A percentile compares a stretch with the other conserved stretches of the same genome.
These are phyloP conservation scores for Machimus atricapillus DNA, from an alignment of 2,888 invertebrate genomes.

Conservation along the genomic window DNA sequence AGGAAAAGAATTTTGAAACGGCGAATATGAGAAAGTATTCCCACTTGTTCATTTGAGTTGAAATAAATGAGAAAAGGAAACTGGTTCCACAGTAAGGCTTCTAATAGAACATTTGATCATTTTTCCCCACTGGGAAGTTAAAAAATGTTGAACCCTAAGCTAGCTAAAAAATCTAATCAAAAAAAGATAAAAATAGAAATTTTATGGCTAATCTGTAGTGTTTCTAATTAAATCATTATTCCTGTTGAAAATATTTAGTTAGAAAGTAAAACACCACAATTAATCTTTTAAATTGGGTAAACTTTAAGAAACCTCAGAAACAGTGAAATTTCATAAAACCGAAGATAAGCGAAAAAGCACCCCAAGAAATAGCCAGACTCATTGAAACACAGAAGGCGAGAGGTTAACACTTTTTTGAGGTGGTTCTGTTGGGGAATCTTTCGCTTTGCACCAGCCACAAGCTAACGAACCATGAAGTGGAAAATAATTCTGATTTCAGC, in stretches of 20 bases:
- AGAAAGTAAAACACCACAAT: not conserved
- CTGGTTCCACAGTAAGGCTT: too few relatives aligned
- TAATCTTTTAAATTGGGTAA: not conserved
- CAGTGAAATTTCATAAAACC: not conserved
- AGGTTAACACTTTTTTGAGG: conserved; percentile 18
- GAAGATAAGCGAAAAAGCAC: not conserved
- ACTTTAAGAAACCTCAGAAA: not conserved
- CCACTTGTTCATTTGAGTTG: too few relatives aligned
- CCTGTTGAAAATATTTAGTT: not conserved
- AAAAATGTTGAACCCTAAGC: too few relatives aligned
- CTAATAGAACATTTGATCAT: too few relatives aligned
- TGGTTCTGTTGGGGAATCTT: not conserved
- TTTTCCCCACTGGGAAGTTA: too few relatives aligned
- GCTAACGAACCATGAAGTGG: conserved; percentile 25
- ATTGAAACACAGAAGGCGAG: not conserved
- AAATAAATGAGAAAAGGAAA: too few relatives aligned
- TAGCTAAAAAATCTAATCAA: too few relatives aligned
- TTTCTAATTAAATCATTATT: too few relatives aligned
- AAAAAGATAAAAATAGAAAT: too few relatives aligned
- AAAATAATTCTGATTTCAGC: conserved; percentile 28
- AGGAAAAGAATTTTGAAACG: too few relatives aligned
- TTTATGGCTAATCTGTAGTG: too few relatives aligned
- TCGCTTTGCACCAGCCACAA: not conserved
- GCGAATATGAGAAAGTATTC: too few relatives aligned
- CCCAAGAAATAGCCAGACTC: not conserved